These are phyloP conservation scores for Sesia bembeciformis DNA, from an alignment of 2,888 invertebrate genomes.

Conservation along the genomic window DNA sequence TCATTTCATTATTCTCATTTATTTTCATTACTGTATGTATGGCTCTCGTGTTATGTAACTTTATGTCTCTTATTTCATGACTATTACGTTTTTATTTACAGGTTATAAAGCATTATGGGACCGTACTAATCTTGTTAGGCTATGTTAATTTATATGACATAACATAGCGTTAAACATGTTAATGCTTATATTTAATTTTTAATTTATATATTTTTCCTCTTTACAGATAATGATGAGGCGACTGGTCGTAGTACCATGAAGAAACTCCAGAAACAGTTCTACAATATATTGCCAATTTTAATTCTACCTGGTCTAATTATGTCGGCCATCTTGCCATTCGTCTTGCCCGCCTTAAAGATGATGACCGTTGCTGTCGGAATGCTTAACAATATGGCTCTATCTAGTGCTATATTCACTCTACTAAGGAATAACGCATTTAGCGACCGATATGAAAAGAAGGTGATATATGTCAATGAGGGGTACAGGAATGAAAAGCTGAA, in stretches of 20 bases:
- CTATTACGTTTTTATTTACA: too few species aligned
- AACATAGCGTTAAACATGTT: neutral
- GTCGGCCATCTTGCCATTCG: conserved; percentile 79
- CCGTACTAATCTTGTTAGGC: too few species aligned
- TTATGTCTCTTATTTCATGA: too few species aligned
- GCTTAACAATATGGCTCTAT: conserved; percentile 80
- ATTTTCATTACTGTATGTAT: too few species aligned
- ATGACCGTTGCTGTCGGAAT: conserved; percentile 75
- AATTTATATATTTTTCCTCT: neutral
- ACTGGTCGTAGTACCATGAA: conserved; percentile 42
- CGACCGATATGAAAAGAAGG: conserved; percentile 67
- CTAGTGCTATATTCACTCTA: conserved; percentile 74
- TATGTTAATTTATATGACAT: too few species aligned
- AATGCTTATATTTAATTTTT: neutral
- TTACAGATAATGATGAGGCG: conserved; percentile 30
- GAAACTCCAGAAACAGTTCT: conserved; percentile 45
- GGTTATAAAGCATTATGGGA: too few species aligned
- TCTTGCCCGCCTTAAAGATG: conserved; percentile 80
- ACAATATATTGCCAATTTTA: conserved; percentile 67
- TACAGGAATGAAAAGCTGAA: conserved; percentile 58
- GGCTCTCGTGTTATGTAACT: too few species aligned
- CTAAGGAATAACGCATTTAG: conserved; percentile 75
- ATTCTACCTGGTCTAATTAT: conserved; percentile 77
- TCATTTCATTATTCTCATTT: too few species aligned
- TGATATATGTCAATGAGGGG: conserved; percentile 74